Percentiles rank a stretch among this genome's conserved stretches.
phyloP scores from a whole-genome alignment of 2,797 vertebrate genomes.

The Siniperca undulata region DNA sequence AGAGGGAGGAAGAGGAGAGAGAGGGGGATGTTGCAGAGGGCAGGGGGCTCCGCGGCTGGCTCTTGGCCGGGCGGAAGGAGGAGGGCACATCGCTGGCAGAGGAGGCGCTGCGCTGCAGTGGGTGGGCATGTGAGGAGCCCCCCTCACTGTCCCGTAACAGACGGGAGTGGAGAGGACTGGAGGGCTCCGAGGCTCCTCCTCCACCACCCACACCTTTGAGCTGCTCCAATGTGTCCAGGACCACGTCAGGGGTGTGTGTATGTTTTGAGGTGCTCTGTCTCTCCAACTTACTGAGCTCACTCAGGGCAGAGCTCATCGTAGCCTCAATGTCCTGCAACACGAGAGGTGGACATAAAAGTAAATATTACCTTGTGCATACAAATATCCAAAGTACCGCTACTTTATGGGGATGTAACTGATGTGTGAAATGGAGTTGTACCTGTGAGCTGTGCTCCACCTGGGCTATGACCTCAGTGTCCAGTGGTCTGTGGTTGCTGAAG shows the following conservation, averaged over 20 bases:
- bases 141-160: constrained; percentile 91
- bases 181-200: constrained; percentile 92
- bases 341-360: background rate
- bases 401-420: background rate
- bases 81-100: constrained; percentile 95
- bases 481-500: constrained; percentile 98
- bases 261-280: constrained; percentile 93
- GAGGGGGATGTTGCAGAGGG: constrained; percentile 80
- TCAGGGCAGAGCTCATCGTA: constrained; percentile 92
- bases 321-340: constrained; percentile 92
- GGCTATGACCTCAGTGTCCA: constrained; percentile 94
- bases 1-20: constrained; percentile 89
- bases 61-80: constrained; percentile 92
- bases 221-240: constrained; percentile 97
- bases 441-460: constrained; percentile 89
- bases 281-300: constrained; percentile 93
- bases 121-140: constrained; percentile 78
- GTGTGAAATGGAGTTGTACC: constrained; percentile 50
- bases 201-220: constrained; percentile 89
- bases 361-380: background rate
- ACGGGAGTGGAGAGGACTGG: constrained; percentile 96
- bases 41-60: constrained; percentile 85
- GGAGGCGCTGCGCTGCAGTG: constrained; percentile 95
- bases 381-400: background rate
- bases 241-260: constrained; percentile 93